phyloP scores from a whole-genome alignment of 2,888 invertebrate species.

The Agriopis aurantiaria region DNA sequence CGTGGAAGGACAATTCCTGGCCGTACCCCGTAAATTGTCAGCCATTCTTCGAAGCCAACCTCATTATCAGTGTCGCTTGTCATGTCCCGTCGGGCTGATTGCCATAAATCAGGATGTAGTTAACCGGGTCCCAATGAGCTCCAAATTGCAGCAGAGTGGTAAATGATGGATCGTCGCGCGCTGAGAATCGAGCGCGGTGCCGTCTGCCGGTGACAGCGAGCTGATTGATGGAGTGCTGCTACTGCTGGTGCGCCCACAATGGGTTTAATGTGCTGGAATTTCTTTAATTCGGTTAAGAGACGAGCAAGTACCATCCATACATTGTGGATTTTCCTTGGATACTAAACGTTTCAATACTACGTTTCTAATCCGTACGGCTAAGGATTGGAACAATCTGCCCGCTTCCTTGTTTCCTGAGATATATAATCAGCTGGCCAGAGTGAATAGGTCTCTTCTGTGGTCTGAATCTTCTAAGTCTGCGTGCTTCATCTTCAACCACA shows the following conservation, averaged over 20 bases:
- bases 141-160: slow-evolving; percentile 25
- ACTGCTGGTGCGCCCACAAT: neutral
- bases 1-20: too few relatives aligned
- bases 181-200: slow-evolving; percentile 25
- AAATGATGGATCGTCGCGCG: slow-evolving; percentile 31
- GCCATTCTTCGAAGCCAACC: neutral
- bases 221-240: slow-evolving; percentile 35
- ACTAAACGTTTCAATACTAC: too few relatives aligned
- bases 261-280: neutral
- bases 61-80: slow-evolving; percentile 16
- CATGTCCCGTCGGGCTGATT: slow-evolving; percentile 27
- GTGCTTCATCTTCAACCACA: too few relatives aligned
- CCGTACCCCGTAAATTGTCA: neutral
- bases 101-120: slow-evolving; percentile 40
- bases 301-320: too few relatives aligned
- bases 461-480: too few relatives aligned
- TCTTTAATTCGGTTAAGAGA: neutral
- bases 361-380: too few relatives aligned
- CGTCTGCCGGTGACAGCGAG: slow-evolving; percentile 26
- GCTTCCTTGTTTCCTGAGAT: too few relatives aligned
- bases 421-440: too few relatives aligned
- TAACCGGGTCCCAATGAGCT: slow-evolving; percentile 20
- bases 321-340: too few relatives aligned
- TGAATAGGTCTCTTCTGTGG: too few relatives aligned
- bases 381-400: too few relatives aligned